These are phyloP conservation scores for Menidia beryllina DNA, from an alignment of 2,113 vertebrate genomes.

Conservation along the genomic window DNA sequence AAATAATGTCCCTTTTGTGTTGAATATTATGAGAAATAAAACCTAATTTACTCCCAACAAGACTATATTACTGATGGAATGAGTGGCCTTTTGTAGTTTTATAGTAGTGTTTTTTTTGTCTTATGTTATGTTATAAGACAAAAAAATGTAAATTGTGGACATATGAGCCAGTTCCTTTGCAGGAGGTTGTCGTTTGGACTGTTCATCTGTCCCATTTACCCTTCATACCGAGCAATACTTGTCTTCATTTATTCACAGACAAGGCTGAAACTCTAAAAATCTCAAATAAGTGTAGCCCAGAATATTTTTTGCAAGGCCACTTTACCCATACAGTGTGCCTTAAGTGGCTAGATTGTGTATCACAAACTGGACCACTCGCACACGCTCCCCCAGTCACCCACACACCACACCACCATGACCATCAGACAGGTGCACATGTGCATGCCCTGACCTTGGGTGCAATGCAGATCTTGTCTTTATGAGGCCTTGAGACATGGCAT, in stretches of 20 bases:
- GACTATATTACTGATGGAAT: too few relatives aligned
- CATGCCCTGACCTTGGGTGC: conserved; percentile 78
- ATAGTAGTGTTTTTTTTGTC: too few relatives aligned
- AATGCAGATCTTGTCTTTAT: conserved; percentile 76
- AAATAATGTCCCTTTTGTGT: not conserved
- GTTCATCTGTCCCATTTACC: not conserved
- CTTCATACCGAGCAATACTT: conserved; percentile 9
- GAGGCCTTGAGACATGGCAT: conserved; percentile 79
- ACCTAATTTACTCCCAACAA: too few relatives aligned
- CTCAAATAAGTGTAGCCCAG: conserved; percentile 53
- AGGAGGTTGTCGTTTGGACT: not conserved
- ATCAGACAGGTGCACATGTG: conserved; percentile 74
- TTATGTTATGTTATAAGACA: too few relatives aligned
- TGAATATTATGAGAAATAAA: not conserved
- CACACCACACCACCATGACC: conserved; percentile 37
- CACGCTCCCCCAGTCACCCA: conserved; percentile 36
- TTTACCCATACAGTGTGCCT: conserved; percentile 51
- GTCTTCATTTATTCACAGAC: conserved; percentile 48
- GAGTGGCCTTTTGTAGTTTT: too few relatives aligned
- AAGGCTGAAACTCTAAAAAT: conserved; percentile 60
- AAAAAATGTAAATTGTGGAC: too few relatives aligned
- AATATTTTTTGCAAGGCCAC: conserved; percentile 63
- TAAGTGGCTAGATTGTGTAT: conserved; percentile 37
- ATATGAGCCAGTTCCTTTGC: not conserved
- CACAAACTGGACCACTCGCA: conserved; percentile 33